Evolutionary conservation across 2,113 vertebrate genomes (phyloP).

Genomic region (Elaphurus davidianus): DNA sequence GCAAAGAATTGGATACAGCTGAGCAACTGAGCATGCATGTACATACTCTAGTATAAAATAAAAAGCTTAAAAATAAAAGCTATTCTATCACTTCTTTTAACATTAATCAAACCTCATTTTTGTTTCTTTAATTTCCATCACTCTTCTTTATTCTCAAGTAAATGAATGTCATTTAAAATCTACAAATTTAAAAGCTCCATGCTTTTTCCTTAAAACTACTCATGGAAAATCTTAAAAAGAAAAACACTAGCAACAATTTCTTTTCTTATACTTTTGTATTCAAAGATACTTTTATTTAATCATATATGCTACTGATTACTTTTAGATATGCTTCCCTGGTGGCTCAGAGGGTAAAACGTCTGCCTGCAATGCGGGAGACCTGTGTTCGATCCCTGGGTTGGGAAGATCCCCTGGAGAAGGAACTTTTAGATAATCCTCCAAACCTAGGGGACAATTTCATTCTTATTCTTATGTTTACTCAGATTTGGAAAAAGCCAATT

Average conservation of each 20-base stretch:
- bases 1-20: neutral
- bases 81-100: neutral
- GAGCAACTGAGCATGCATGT: neutral
- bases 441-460: neutral
- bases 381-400: too few species aligned
- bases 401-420: too few species aligned
- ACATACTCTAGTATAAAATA: neutral
- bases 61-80: neutral
- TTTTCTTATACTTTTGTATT: neutral
- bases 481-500: neutral
- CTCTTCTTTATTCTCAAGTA: neutral
- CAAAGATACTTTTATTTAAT: neutral
- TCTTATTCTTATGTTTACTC: neutral
- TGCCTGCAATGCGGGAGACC: too few species aligned
- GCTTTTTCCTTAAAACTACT: neutral
- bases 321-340: neutral
- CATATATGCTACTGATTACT: neutral
- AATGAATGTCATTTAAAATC: neutral
- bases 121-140: neutral
- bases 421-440: neutral
- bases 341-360: too few species aligned
- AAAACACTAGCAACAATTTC: neutral
- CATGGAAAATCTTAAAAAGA: neutral
- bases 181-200: neutral
- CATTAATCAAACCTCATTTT: neutral